A percentile compares a stretch with the other conserved stretches of the same genome.
These are phyloP conservation scores for Acheta domesticus DNA, from an alignment of 2,888 invertebrate genomes.

Conservation along the genomic window DNA sequence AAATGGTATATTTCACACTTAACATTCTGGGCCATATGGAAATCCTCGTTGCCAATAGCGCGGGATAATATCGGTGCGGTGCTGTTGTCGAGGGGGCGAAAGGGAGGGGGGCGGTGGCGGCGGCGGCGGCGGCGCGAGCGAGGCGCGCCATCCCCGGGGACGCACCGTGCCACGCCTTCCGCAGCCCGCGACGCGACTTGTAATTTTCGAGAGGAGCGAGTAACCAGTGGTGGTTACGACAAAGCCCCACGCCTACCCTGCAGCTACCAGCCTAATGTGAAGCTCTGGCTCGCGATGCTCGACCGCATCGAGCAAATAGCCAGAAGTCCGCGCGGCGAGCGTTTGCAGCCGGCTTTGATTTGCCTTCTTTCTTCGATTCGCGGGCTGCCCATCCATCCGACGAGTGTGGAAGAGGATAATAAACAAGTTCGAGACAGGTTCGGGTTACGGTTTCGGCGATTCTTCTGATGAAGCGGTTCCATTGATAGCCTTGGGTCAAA, in stretches of 20 bases:
- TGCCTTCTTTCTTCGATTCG: background rate
- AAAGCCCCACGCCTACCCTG: too few relatives aligned
- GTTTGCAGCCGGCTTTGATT: background rate
- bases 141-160: too few relatives aligned
- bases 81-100: background rate
- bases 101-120: background rate
- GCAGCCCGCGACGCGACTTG: too few relatives aligned
- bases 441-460: too few relatives aligned
- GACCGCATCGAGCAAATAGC: background rate
- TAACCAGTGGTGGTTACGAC: too few relatives aligned
- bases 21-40: slow-evolving; percentile 18
- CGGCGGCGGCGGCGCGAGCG: background rate
- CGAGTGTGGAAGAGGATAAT: too few relatives aligned
- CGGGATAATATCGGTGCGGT: background rate
- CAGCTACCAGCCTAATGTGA: too few relatives aligned
- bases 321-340: background rate
- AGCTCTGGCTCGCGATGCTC: background rate
- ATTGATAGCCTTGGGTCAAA: background rate
- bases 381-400: too few relatives aligned
- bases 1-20: slow-evolving; percentile 18
- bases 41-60: background rate
- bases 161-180: too few relatives aligned
- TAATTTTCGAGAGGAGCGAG: too few relatives aligned
- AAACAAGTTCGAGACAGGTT: too few relatives aligned
- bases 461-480: background rate